Evolutionary conservation across 2,888 invertebrate genomes (phyloP), one percentile per base, ranked within the genome.

Genomic region (Mamestra brassicae): DNA sequence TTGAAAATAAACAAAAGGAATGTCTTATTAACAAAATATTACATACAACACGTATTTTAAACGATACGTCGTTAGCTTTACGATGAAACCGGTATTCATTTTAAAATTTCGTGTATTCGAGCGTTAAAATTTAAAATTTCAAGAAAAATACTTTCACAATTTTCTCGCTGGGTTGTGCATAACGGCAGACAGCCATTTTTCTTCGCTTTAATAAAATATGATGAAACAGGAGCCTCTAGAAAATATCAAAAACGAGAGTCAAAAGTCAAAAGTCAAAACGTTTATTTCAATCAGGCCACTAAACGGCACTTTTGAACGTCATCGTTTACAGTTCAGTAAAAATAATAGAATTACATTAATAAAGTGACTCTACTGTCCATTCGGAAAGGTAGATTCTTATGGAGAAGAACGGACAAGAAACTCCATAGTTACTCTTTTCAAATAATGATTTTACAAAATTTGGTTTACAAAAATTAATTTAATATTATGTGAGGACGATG

Each of bases 151-250:
- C 4, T 67, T 45, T 2, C 0, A 36, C n/a, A 13, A 79, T 62
- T 77, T 67, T 60, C 38, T 69, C 34, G 34, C n/a, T 57, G 47
- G 26, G 42, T 45, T 63, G 45, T 77, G 50, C 45, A 57, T 52
- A 63, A 54, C 45, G 36, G 11, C 64, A 4, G 36, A 47, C 15
- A 34, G 17, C 1, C 6, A 76, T 76, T 57, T 55, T 61, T 78
- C 64, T 65, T 60, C 36, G 11, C 50, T 50, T 4, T 45, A 50
- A 36, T 64, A 50, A 68, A 68, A 68, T 81, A 76, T 60, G 54
- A 38, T 17, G 69, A 45, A 76, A 68, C 13, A n/a, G 15, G 54
- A 76, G 17, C 26, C 62, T 57, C 2, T 54, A 57, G 26, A 26
- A 1, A 36, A 54, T 34, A 38, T 52, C 4, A 62, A 45, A 0